Percentiles rank a stretch among this genome's conserved stretches.
Conservation (phyloP, 1,140 invertebrate genomes). For the Calliphora vicina region DNA sequence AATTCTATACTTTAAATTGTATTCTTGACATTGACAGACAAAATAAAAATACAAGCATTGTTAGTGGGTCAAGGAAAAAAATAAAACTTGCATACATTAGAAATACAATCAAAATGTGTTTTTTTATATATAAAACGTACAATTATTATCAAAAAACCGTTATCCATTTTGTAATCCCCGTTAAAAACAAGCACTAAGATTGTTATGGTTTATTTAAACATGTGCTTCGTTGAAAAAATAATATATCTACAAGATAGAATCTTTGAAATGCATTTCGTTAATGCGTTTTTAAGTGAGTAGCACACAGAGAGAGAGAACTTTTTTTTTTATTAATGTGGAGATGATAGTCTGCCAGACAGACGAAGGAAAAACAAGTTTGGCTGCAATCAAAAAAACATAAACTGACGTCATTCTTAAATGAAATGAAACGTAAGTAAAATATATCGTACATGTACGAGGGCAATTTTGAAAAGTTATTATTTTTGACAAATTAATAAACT, state of each 20-base stretch:
- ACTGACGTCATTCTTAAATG: constrained; percentile 5
- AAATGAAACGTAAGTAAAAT: background rate
- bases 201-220: too few relatives aligned
- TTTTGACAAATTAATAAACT: too few relatives aligned
- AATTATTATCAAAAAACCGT: background rate
- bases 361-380: background rate
- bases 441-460: background rate
- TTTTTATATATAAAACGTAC: background rate
- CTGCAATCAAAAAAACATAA: background rate
- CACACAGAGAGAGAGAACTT: too few relatives aligned
- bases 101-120: background rate
- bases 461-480: too few relatives aligned
- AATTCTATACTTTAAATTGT: background rate
- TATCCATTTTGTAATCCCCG: background rate
- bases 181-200: background rate
- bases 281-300: too few relatives aligned
- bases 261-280: too few relatives aligned
- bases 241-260: too few relatives aligned
- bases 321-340: too few relatives aligned
- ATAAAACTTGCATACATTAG: background rate
- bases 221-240: too few relatives aligned
- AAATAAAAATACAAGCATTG: background rate
- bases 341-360: background rate
- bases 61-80: background rate
- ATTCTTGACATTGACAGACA: background rate